Evolutionary conservation across 2,113 vertebrate genomes (phyloP).

Genomic region (Copsychus sechellarum): DNA sequence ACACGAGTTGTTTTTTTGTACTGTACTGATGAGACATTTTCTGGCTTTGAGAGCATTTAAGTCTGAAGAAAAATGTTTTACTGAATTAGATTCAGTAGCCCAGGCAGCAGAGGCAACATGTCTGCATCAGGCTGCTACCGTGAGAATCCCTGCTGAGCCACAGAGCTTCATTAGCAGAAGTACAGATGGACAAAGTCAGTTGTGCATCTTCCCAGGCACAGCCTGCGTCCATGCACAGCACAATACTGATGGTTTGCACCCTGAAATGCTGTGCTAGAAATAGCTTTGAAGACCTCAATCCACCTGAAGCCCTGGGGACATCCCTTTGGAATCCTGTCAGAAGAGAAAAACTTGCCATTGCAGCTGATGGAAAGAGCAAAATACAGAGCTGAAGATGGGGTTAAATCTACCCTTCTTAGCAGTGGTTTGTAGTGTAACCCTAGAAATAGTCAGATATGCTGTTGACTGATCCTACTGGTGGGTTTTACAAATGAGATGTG

Average conservation of each 20-base stretch:
- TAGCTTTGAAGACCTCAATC: neutral
- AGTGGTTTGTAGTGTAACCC: neutral
- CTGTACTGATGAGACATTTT: neutral
- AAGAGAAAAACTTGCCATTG: neutral
- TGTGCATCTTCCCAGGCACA: neutral
- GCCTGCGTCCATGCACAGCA: neutral
- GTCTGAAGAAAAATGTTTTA: neutral
- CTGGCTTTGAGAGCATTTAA: neutral
- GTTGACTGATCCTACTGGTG: neutral
- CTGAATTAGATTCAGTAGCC: neutral
- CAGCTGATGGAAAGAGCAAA: neutral
- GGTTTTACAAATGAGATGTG: neutral
- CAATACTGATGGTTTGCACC: rapidly evolving
- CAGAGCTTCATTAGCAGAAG: neutral
- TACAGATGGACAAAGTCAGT: neutral
- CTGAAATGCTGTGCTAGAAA: neutral
- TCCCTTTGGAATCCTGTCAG: neutral
- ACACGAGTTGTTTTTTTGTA: neutral
- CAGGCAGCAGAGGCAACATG: neutral
- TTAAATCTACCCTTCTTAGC: neutral
- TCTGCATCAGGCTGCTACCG: neutral
- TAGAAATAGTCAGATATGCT: neutral
- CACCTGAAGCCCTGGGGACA: neutral
- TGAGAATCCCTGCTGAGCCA: neutral
- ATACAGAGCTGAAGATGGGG: neutral